Evolutionary conservation across 2,113 vertebrate genomes (phyloP).

Genomic region (Chunga burmeisteri): DNA sequence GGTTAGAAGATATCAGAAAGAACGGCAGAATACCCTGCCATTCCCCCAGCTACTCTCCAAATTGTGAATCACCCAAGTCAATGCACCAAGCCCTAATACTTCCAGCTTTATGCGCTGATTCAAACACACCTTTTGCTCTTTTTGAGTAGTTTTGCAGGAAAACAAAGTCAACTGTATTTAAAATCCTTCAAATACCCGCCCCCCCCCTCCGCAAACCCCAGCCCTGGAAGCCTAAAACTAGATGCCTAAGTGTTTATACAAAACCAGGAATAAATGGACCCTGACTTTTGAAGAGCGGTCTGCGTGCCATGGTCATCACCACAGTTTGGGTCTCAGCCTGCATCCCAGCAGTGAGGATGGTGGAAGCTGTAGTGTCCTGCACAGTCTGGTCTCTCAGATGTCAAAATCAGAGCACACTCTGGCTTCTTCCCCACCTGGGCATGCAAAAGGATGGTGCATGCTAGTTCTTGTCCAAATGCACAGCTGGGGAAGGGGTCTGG

Average conservation of each 20-base stretch:
- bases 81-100: neutral
- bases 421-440: neutral
- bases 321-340: neutral
- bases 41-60: neutral
- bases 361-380: neutral
- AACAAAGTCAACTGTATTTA: neutral
- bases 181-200: neutral
- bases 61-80: neutral
- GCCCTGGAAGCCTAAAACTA: neutral
- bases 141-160: neutral
- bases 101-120: neutral
- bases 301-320: neutral
- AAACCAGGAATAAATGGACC: neutral
- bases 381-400: neutral
- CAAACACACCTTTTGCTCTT: neutral
- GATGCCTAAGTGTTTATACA: neutral
- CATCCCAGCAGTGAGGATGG: rapidly evolving
- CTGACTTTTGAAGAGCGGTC: rapidly evolving
- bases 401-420: neutral
- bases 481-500: neutral
- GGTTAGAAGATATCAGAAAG: neutral
- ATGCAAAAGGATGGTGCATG: neutral
- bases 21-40: neutral
- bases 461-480: rapidly evolving
- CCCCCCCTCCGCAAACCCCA: neutral